A percentile compares a stretch with the other conserved stretches of the same genome.
These are phyloP conservation scores for Gila orcuttii DNA, from an alignment of 2,113 vertebrate genomes.

Conservation along the genomic window DNA sequence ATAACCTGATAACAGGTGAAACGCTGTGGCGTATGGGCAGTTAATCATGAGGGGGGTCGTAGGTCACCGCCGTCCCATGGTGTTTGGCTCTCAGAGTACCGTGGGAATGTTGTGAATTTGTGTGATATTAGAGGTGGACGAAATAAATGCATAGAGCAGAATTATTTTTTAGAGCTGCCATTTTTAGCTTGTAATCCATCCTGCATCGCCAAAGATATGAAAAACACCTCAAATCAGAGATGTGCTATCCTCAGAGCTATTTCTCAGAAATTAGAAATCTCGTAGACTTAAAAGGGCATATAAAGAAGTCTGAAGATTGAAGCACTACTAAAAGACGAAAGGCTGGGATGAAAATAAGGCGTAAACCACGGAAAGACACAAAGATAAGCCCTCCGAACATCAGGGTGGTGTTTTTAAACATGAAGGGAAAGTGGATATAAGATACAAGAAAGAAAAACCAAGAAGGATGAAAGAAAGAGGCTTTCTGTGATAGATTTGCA, in stretches of 20 bases:
- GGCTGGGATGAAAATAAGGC: not conserved
- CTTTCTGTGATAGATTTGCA: not conserved
- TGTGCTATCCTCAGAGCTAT: too few species aligned
- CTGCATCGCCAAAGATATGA: too few species aligned
- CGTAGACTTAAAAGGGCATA: too few species aligned
- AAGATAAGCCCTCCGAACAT: not conserved
- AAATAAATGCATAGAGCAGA: not conserved
- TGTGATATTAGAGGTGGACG: not conserved
- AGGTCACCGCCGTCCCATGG: slow-evolving; percentile 28
- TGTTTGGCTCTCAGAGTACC: slow-evolving; percentile 38
- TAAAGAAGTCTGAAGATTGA: not conserved
- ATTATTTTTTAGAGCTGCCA: not conserved
- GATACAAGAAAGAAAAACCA: slow-evolving; percentile 15
- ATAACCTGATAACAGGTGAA: slow-evolving; percentile 44
- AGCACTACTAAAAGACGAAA: not conserved
- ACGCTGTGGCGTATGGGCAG: slow-evolving; percentile 17
- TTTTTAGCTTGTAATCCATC: too few species aligned
- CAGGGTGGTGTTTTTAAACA: slow-evolving; percentile 4
- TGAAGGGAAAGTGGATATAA: not conserved
- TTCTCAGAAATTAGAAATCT: too few species aligned
- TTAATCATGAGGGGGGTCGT: slow-evolving; percentile 17
- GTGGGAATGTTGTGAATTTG: slow-evolving; percentile 37
- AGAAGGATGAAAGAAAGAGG: not conserved
- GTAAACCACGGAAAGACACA: not conserved
- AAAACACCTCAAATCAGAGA: too few species aligned